Evolutionary conservation across 2,888 invertebrate species (phyloP).

Genomic region (Netelia virgata): DNA sequence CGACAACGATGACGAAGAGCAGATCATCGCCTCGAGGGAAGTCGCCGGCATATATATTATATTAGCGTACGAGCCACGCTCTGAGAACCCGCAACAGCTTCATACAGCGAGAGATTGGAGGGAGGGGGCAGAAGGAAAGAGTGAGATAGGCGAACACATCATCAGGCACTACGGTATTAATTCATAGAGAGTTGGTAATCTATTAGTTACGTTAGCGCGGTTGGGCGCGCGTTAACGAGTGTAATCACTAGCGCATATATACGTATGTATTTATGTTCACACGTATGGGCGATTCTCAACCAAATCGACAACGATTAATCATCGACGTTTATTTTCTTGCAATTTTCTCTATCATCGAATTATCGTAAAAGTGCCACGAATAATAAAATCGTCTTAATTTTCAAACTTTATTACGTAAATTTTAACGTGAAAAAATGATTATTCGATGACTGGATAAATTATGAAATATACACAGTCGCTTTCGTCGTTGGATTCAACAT

Average conservation of each 20-base stretch:
- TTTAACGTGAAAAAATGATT: too few species aligned
- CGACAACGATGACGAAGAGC: constrained; percentile 43
- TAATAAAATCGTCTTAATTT: too few species aligned
- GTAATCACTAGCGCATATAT: constrained; percentile 71
- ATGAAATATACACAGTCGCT: not conserved
- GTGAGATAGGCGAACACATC: constrained; percentile 15
- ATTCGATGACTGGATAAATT: too few species aligned
- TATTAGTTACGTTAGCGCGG: constrained; percentile 82
- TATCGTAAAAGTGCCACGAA: too few species aligned
- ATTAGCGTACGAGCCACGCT: constrained; percentile 23
- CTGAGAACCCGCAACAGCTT: constrained; percentile 76
- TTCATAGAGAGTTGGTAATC: constrained; percentile 83
- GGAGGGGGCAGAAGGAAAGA: not conserved
- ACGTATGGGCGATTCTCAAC: not conserved
- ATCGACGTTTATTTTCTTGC: too few species aligned
- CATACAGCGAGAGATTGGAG: constrained; percentile 18
- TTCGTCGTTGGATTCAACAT: not conserved
- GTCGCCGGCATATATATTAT: constrained; percentile 27
- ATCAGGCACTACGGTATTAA: constrained; percentile 79
- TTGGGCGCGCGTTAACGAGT: constrained; percentile 81
- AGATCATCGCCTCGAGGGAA: constrained; percentile 63
- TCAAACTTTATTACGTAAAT: too few species aligned
- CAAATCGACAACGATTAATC: not conserved
- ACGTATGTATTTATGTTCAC: constrained; percentile 1
- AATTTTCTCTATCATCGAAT: too few species aligned